These are phyloP conservation scores for Meloidogyne floridensis DNA, from an alignment of 1,140 invertebrate genomes.

Conservation along the genomic window DNA sequence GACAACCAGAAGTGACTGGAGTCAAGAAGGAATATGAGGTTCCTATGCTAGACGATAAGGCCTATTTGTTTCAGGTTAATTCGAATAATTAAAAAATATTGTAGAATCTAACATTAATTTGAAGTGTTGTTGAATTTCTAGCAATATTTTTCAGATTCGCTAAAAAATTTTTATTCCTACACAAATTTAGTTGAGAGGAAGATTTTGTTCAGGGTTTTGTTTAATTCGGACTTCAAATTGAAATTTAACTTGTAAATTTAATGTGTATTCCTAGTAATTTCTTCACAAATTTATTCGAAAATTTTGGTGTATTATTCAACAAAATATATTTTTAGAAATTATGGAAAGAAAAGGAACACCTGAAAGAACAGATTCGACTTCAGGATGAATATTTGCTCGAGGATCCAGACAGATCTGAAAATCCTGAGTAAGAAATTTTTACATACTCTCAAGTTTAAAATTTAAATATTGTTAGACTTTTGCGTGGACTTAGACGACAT, in stretches of 20 bases:
- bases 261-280: too few species aligned
- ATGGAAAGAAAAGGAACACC: slow-evolving; percentile 60
- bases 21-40: slow-evolving; percentile 59
- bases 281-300: too few species aligned
- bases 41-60: slow-evolving; percentile 62
- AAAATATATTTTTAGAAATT: slow-evolving; percentile 33
- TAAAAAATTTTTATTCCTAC: too few species aligned
- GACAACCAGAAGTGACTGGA: slow-evolving; percentile 46
- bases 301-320: too few species aligned
- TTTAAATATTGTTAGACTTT: slow-evolving; percentile 9
- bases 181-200: too few species aligned
- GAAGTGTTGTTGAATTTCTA: too few species aligned
- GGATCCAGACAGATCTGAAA: slow-evolving; percentile 17
- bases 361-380: slow-evolving; percentile 41
- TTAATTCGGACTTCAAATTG: too few species aligned
- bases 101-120: too few species aligned
- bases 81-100: too few species aligned
- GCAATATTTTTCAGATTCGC: too few species aligned
- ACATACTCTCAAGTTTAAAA: neutral
- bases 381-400: slow-evolving; percentile 40
- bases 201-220: too few species aligned
- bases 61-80: slow-evolving; percentile 59
- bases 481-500: slow-evolving; percentile 33
- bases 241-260: too few species aligned
- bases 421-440: neutral